Conservation (phyloP, 2,888 invertebrate species). For the Drosophila meridiana region DNA sequence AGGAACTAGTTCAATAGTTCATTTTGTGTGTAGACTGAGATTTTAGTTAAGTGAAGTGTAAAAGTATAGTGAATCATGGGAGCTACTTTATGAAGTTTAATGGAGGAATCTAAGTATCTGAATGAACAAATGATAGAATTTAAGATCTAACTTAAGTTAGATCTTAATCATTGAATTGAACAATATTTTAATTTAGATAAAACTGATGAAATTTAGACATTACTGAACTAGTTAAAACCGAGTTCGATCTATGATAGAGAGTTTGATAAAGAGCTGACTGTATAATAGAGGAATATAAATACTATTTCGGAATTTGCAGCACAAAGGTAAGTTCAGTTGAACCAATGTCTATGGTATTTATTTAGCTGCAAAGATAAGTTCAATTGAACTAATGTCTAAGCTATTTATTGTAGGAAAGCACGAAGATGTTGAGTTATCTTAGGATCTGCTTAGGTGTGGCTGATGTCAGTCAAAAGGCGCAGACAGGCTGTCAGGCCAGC, state of each 20-base stretch:
- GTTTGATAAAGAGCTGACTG: neutral
- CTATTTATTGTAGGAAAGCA: slow-evolving; percentile 11
- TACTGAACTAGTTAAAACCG: neutral
- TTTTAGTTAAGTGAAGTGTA: neutral
- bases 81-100: neutral
- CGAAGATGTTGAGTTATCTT: slow-evolving; percentile 15
- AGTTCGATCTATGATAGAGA: no score
- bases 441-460: slow-evolving; percentile 73
- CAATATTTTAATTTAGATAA: neutral
- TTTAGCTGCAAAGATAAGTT: neutral
- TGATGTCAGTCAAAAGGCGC: slow-evolving; percentile 73
- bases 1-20: neutral
- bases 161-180: neutral
- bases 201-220: neutral
- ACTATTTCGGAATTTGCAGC: neutral
- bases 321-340: neutral
- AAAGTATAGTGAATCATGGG: neutral
- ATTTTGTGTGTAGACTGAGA: neutral
- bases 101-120: neutral
- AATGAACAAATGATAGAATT: neutral
- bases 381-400: slow-evolving; percentile 1
- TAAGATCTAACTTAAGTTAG: neutral
- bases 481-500: slow-evolving; percentile 66
- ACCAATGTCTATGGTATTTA: neutral
- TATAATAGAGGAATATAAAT: neutral